Conservation (phyloP, 2,113 vertebrate genomes). For the Microcebus tavaratra region DNA sequence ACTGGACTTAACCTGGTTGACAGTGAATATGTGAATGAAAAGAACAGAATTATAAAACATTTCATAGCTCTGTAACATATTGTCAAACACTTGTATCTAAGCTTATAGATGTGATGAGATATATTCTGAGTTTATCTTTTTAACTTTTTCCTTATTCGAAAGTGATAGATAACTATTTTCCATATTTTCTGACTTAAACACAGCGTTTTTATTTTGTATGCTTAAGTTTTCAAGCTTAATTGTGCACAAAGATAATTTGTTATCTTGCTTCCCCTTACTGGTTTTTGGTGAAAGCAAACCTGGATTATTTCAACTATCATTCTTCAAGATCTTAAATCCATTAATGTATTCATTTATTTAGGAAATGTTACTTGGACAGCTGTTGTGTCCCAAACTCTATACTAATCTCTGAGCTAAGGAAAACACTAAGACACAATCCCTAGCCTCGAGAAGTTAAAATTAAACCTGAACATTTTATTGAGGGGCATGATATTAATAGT, state of each 20-base stretch:
- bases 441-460: conserved; percentile 16
- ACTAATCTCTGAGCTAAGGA: background rate
- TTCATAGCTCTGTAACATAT: background rate
- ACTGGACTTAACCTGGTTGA: background rate
- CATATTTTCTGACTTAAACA: background rate
- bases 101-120: background rate
- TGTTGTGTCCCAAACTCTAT: background rate
- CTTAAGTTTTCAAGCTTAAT: background rate
- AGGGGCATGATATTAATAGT: background rate
- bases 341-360: background rate
- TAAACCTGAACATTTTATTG: background rate
- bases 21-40: background rate
- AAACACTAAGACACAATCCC: background rate
- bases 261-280: background rate
- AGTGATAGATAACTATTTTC: background rate
- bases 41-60: background rate
- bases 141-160: background rate
- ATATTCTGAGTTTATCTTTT: background rate
- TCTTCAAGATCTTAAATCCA: background rate
- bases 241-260: background rate
- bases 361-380: background rate
- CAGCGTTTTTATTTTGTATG: background rate
- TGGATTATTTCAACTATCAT: background rate
- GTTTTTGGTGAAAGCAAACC: background rate
- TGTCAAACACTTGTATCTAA: background rate